These are phyloP conservation scores for Lethenteron camtschaticum DNA, from an alignment of 2,113 vertebrate species.

Conservation along the genomic window DNA sequence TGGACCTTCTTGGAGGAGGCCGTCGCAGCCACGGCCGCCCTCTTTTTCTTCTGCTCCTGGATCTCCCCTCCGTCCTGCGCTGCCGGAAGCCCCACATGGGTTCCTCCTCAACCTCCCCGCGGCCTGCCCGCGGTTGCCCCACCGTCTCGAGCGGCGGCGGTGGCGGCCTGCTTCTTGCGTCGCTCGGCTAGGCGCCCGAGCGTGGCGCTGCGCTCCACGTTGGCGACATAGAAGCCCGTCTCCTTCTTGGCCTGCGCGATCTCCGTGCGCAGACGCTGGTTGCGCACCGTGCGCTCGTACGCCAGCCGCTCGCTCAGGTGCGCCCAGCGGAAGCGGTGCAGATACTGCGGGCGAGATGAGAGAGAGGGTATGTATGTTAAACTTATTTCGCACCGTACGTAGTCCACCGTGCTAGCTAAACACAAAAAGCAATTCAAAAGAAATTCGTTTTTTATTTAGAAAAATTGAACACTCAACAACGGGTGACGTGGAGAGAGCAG, in stretches of 20 bases:
- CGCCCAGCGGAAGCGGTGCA: constrained; percentile 64
- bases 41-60: constrained; percentile 18
- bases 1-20: constrained; percentile 18
- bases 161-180: constrained; percentile 17
- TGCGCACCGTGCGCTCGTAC: constrained; percentile 44
- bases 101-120: constrained; percentile 22
- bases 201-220: constrained; percentile 40
- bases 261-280: constrained; percentile 47
- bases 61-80: constrained; percentile 44
- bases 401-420: too few species aligned
- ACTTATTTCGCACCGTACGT: too few species aligned
- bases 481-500: too few species aligned
- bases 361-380: too few species aligned
- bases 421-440: too few species aligned
- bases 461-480: too few species aligned
- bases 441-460: too few species aligned
- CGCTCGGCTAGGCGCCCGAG: constrained; percentile 20
- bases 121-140: constrained; percentile 11
- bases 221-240: constrained; percentile 54
- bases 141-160: not conserved
- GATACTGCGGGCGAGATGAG: constrained; percentile 26
- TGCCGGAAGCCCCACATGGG: constrained; percentile 48
- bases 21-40: constrained; percentile 15
- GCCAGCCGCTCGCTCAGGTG: constrained; percentile 57
- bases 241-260: constrained; percentile 59